Conservation (phyloP, 64 coral and sea anemone genomes). For the Porites lutea region DNA sequence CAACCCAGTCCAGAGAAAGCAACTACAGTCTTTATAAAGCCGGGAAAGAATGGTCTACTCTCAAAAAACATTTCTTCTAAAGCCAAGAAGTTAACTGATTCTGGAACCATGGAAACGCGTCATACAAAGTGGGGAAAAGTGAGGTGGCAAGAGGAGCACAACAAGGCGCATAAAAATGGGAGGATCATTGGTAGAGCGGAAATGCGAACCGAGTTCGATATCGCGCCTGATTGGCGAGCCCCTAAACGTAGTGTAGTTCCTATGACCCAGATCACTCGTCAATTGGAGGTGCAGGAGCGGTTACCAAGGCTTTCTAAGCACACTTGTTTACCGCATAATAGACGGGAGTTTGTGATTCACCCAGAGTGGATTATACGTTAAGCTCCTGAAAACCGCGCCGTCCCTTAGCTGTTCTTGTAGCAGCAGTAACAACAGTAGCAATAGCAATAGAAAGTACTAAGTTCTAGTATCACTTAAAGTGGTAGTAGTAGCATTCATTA, state of each 20-base stretch:
- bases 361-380: conserved; percentile 66
- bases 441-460: too few species aligned
- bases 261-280: conserved; percentile 77
- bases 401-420: too few species aligned
- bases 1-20: background rate
- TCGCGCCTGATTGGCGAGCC: conserved; percentile 71
- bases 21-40: background rate
- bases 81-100: background rate
- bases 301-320: background rate
- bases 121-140: background rate
- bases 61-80: background rate
- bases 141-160: background rate
- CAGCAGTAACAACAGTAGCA: too few species aligned
- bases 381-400: background rate
- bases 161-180: background rate
- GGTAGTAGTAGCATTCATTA: too few species aligned
- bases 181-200: conserved; percentile 14
- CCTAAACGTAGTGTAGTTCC: conserved; percentile 70
- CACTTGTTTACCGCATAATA: background rate
- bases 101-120: background rate
- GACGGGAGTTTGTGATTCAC: conserved; percentile 68
- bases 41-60: background rate
- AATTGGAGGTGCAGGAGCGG: background rate
- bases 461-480: too few species aligned
- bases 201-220: conserved; percentile 68